Evolutionary conservation across 1,140 invertebrate genomes (phyloP), one percentile per base, ranked within the genome.

Genomic region (Spodoptera litura): DNA sequence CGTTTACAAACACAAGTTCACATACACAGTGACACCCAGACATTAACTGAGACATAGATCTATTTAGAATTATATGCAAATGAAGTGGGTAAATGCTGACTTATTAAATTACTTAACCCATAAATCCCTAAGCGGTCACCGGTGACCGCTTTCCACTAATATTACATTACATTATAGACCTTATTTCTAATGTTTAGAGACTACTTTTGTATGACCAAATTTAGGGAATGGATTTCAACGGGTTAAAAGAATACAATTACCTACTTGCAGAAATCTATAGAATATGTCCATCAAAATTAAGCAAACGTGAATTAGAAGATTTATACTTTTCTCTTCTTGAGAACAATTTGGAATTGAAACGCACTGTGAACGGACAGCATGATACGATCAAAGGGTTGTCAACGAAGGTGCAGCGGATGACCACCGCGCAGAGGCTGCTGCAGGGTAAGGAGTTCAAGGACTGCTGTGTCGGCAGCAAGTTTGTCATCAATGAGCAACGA

Each of bases 311-410:
- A 44, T 75, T 93, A 9, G 91, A 93, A 81, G 88, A 93, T 75
- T 58, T 91, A 1, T 93, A 94, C 66, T 94, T 88, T 73, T 80
- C 85, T n/a, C 51, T 93, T 5, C 58, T 91, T 13, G 90, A 94
- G 9, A 88, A 76, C 64, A 94, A 93, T 75, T 68, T 89, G 51
- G 85, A 91, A 10, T 73, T 93, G 10, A 94, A 94, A 61, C 87
- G 84, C 64, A 90, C 87, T 4, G 70, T 90, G n/a, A 93, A 92
- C 52, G 62, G 44, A 2, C 91, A 93, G 52, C 66, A 78, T 51
- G 91, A 94, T n/a, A 85, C 87, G 59, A 89, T 92, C 8, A 89
- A 87, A 44, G 44, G 84, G 3, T 15, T 93, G n/a, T 86, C 87
- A 0, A 91, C 92, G 0, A 91, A 89, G 73, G 64, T 93, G 5